phyloP scores from a whole-genome alignment of 1,140 invertebrate species.

The Dreissena polymorpha region DNA sequence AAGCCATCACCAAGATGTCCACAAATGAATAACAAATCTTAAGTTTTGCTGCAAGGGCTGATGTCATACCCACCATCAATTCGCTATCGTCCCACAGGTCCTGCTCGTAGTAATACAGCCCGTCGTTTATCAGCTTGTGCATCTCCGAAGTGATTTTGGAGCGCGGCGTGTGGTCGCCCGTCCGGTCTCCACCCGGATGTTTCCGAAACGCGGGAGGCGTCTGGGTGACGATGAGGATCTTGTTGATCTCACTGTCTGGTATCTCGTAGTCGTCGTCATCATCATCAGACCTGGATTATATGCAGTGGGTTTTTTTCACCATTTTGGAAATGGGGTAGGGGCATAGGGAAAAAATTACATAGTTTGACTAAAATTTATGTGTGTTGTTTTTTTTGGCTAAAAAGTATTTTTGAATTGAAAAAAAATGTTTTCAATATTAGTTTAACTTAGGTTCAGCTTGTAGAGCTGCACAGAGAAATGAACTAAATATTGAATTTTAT shows the following conservation, averaged over 20 bases:
- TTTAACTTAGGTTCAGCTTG: too few relatives aligned
- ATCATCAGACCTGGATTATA: conserved; percentile 85
- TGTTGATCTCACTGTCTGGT: conserved; percentile 95
- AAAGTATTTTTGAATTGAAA: too few relatives aligned
- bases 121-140: conserved; percentile 96
- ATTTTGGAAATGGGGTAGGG: too few relatives aligned
- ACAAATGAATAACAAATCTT: too few relatives aligned
- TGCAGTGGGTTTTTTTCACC: not conserved
- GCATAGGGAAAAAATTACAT: too few relatives aligned
- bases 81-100: conserved; percentile 70
- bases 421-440: too few relatives aligned
- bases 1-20: too few relatives aligned
- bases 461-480: too few relatives aligned
- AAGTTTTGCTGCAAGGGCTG: too few relatives aligned
- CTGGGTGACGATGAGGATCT: conserved; percentile 97
- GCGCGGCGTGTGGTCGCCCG: conserved; percentile 71
- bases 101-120: conserved; percentile 94
- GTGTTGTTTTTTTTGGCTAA: too few relatives aligned
- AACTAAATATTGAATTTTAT: too few relatives aligned
- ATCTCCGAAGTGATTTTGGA: conserved; percentile 93
- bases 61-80: conserved; percentile 57
- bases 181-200: conserved; percentile 78
- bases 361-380: too few relatives aligned
- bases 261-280: conserved; percentile 88
- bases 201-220: conserved; percentile 79